These are phyloP conservation scores for Zaprionus ornatus DNA, from an alignment of 1,140 invertebrate genomes.

Conservation along the genomic window DNA sequence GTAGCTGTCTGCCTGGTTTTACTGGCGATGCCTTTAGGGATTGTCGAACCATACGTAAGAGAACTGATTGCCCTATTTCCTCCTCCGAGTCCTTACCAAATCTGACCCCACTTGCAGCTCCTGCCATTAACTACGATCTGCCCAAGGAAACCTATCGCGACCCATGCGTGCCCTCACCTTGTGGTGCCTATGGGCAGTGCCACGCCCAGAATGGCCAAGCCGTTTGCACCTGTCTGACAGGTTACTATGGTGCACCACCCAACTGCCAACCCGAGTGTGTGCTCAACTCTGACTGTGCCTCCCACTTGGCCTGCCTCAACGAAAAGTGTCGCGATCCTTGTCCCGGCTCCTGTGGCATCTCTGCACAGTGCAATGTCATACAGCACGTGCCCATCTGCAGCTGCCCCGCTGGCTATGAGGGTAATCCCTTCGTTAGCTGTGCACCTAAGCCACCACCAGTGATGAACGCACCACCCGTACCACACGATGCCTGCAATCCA, in stretches of 20 bases:
- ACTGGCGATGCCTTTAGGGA: constrained; percentile 93
- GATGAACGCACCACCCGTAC: constrained; percentile 45
- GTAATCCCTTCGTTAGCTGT: constrained; percentile 91
- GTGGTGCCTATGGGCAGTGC: constrained; percentile 91
- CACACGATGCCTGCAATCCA: constrained; percentile 85
- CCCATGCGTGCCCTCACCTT: constrained; percentile 90
- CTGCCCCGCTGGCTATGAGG: constrained; percentile 89
- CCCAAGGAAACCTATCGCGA: constrained; percentile 87
- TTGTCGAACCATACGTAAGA: constrained; percentile 87
- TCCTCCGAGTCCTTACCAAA: no score
- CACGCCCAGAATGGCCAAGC: constrained; percentile 87
- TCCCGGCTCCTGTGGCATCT: constrained; percentile 90
- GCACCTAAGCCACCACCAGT: constrained; percentile 75
- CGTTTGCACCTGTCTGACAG: constrained; percentile 90
- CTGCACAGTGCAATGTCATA: constrained; percentile 92
- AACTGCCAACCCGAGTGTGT: constrained; percentile 91
- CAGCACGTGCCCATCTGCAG: constrained; percentile 94
- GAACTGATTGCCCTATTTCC: no score
- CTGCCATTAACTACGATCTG: constrained; percentile 49
- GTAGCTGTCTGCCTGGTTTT: constrained; percentile 89
- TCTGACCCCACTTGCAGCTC: constrained; percentile 42
- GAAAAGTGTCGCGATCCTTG: constrained; percentile 91
- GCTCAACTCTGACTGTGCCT: constrained; percentile 90
- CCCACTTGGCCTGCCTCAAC: constrained; percentile 88
- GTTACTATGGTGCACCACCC: constrained; percentile 89